These are phyloP conservation scores for Trichoplusia ni DNA, from an alignment of 1,140 invertebrate genomes.

Conservation along the genomic window DNA sequence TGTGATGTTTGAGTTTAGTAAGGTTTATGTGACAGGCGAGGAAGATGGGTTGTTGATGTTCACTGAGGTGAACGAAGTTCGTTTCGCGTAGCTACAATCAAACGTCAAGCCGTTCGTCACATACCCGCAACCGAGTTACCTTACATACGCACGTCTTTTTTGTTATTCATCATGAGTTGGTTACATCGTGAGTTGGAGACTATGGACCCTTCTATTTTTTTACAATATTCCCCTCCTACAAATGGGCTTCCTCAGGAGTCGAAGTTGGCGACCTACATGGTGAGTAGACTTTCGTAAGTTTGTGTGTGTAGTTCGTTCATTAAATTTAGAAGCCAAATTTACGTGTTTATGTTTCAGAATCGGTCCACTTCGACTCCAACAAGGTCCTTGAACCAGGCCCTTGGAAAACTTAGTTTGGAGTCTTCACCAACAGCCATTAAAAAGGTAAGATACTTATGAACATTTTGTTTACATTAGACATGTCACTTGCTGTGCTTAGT, in stretches of 20 bases:
- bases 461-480: no score
- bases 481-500: not conserved
- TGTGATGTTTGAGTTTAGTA: slow-evolving; percentile 30
- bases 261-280: slow-evolving; percentile 93
- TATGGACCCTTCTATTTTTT: slow-evolving; percentile 71
- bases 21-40: slow-evolving; percentile 26
- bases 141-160: slow-evolving; percentile 13
- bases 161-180: slow-evolving; percentile 27
- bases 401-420: slow-evolving; percentile 59
- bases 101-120: not conserved
- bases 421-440: slow-evolving; percentile 57
- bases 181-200: slow-evolving; percentile 19
- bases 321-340: not conserved
- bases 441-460: slow-evolving; percentile 53
- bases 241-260: slow-evolving; percentile 92
- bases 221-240: slow-evolving; percentile 80
- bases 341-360: slow-evolving; percentile 53
- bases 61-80: slow-evolving; percentile 17
- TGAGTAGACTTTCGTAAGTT: slow-evolving; percentile 59
- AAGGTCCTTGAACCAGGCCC: slow-evolving; percentile 55
- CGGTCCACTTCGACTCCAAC: slow-evolving; percentile 59
- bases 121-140: not conserved
- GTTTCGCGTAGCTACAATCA: slow-evolving; percentile 5
- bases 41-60: slow-evolving; percentile 33
- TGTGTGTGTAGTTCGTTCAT: not conserved